A percentile compares a stretch with the other conserved stretches of the same genome.
These are phyloP conservation scores for Drosophila ezoana DNA, from an alignment of 2,888 invertebrate species.

Conservation along the genomic window DNA sequence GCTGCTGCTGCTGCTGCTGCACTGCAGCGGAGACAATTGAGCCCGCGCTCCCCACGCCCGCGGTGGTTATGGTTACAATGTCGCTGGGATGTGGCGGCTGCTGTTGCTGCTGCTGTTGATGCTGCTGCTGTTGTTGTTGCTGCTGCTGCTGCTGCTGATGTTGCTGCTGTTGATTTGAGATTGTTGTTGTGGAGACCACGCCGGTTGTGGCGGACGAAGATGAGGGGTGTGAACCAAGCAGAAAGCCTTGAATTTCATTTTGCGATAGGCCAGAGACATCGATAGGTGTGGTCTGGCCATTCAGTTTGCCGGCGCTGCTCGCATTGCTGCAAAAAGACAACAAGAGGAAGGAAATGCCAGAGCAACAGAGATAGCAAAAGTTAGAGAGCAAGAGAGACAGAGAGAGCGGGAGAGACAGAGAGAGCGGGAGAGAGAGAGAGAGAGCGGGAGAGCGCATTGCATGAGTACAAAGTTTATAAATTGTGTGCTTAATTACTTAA, in stretches of 20 bases:
- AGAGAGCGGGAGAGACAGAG: slow-evolving; percentile 8
- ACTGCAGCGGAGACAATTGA: slow-evolving; percentile 82
- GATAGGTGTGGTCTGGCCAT: slow-evolving; percentile 86
- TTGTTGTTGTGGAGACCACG: slow-evolving; percentile 81
- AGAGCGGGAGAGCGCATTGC: slow-evolving; percentile 27
- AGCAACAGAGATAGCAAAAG: slow-evolving; percentile 22
- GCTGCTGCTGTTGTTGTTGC: slow-evolving; percentile 71
- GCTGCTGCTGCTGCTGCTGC: slow-evolving; percentile 68
- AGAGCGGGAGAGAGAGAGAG: slow-evolving; percentile 17
- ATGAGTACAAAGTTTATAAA: slow-evolving; percentile 38
- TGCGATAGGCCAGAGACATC: slow-evolving; percentile 86
- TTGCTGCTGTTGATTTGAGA: slow-evolving; percentile 77
- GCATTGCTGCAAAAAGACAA: slow-evolving; percentile 78
- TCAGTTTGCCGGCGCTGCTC: slow-evolving; percentile 83
- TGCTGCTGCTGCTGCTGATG: slow-evolving; percentile 69
- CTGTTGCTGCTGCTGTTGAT: slow-evolving; percentile 64
- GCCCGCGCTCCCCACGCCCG: slow-evolving; percentile 78
- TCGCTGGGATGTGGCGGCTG: slow-evolving; percentile 81
- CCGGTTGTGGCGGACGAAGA: slow-evolving; percentile 81
- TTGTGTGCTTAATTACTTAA: slow-evolving; percentile 4
- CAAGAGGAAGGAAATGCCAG: slow-evolving; percentile 13
- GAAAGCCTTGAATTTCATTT: slow-evolving; percentile 86
- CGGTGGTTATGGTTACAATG: slow-evolving; percentile 79
- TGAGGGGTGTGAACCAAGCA: slow-evolving; percentile 85
- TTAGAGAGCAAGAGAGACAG: not conserved